A percentile compares a stretch with the other conserved stretches of the same genome.
Conservation (phyloP, 2,113 vertebrate genomes). For the Datnioides undecimradiatus region DNA sequence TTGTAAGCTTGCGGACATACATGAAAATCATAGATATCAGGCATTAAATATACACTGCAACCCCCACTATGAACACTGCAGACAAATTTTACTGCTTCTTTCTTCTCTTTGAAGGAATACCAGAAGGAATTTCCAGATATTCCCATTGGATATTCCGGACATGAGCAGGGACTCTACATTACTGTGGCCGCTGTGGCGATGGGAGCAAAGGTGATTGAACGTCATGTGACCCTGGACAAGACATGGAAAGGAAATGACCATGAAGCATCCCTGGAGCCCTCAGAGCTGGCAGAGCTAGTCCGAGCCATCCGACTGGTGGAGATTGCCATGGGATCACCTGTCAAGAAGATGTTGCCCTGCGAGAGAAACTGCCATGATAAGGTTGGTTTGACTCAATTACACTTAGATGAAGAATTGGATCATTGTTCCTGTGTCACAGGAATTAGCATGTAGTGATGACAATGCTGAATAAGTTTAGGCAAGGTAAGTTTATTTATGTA, state of each 20-base stretch:
- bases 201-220: constrained; percentile 95
- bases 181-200: constrained; percentile 93
- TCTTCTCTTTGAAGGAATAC: constrained; percentile 95
- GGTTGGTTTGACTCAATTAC: too few species aligned
- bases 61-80: too few species aligned
- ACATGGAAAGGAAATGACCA: constrained; percentile 97
- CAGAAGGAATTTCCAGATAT: constrained; percentile 97
- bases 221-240: constrained; percentile 95
- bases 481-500: too few species aligned
- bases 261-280: constrained; percentile 88
- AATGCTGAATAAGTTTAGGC: too few species aligned
- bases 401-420: too few species aligned
- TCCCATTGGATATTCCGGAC: constrained; percentile 97
- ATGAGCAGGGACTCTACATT: constrained; percentile 92
- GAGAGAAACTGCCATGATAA: constrained; percentile 94
- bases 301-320: constrained; percentile 92
- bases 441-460: too few species aligned
- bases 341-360: constrained; percentile 91
- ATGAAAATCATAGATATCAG: too few species aligned
- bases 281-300: constrained; percentile 90
- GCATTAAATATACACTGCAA: too few species aligned
- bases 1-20: too few species aligned
- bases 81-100: too few species aligned
- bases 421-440: too few species aligned
- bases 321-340: constrained; percentile 87